Base-by-base conservation (phyloP, 2,797 vertebrate genomes). In the Acanthurus lineatus region DNA sequence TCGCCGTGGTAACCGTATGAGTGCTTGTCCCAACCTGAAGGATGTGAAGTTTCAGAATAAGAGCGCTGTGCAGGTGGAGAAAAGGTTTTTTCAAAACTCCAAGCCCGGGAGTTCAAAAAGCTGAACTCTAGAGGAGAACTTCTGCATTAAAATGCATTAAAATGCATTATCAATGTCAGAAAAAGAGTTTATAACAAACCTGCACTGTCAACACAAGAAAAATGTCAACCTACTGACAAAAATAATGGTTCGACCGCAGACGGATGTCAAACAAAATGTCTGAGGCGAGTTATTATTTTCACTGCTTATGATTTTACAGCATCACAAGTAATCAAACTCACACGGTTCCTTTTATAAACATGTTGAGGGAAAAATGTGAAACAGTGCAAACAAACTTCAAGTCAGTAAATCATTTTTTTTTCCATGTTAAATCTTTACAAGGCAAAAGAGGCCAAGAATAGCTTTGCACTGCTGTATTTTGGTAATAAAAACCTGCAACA, bases 1-100 rank as follows among this genome's bases (percentile, higher is more conserved):
- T 99, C 98, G 84, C 98, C 98, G 72, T 99, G 98, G 95, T 99
- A 99, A 94, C 98, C 98, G 94, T 99, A 99, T 0, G 98, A 99
- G 94, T 99, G 98, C 79, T 99, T 99, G 96, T 99, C 98, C 98
- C 98, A 99, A 91, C 98, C 98, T 99, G 88, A 80, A 77, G 84
- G 38, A 44, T 16, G 51, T 1, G 6, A 70, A 20, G 40, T 2
- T 38, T 61, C 4, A 73, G 48, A 74, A 59, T 40, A 59, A 44
- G 57, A 61, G 56, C 1, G 6, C 45, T 4, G 20, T 25, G 40
- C 61, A 35, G 51, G 12, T 9, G 19, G 35, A 1, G 3, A n/a
- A 40, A 45, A 58, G 48, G 32, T 5, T 53, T 22, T 54, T 53
- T 63, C 45, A 28, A 17, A 49, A 5, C 28, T 38, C 6, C 1